Evolutionary conservation across 23 tunicate species (phyloP).

Genomic region (Phallusia fumigata): DNA sequence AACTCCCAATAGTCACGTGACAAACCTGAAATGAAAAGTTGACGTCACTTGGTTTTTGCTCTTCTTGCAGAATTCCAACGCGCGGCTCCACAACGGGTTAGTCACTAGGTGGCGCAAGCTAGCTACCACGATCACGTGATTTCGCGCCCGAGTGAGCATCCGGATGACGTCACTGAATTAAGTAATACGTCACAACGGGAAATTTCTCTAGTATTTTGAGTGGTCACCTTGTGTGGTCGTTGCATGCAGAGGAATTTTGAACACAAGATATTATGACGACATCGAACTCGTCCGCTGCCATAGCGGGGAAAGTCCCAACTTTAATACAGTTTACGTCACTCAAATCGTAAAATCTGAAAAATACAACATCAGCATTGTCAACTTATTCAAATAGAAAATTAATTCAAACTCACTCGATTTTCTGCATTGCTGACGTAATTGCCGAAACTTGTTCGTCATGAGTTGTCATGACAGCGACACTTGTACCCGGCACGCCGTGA

Average conservation of each 20-base stretch:
- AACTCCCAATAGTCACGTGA: not conserved
- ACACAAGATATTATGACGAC: slow-evolving; percentile 23
- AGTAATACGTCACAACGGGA: not conserved
- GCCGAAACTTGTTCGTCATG: slow-evolving; percentile 30
- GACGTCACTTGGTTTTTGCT: not conserved
- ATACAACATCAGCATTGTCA: too few species aligned
- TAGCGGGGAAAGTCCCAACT: slow-evolving; percentile 26
- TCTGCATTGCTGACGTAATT: slow-evolving; percentile 21
- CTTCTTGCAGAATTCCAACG: not conserved
- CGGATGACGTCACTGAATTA: not conserved
- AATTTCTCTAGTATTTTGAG: not conserved
- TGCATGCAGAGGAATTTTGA: not conserved
- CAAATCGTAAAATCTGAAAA: slow-evolving; percentile 39
- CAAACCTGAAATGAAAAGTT: not conserved
- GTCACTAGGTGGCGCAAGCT: slow-evolving; percentile 4
- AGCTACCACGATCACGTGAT: slow-evolving; percentile 16
- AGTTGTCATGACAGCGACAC: slow-evolving; percentile 53
- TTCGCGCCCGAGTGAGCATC: slow-evolving; percentile 18
- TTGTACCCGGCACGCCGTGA: slow-evolving; percentile 58
- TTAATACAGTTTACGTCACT: slow-evolving; percentile 44
- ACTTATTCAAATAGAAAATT: not conserved
- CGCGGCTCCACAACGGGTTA: not conserved
- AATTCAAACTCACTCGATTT: slow-evolving; percentile 35
- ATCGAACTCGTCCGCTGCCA: slow-evolving; percentile 16
- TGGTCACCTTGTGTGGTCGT: not conserved